These are phyloP conservation scores for Ctenodactylus gundi DNA, from an alignment of 2,113 vertebrate genomes.

Conservation along the genomic window DNA sequence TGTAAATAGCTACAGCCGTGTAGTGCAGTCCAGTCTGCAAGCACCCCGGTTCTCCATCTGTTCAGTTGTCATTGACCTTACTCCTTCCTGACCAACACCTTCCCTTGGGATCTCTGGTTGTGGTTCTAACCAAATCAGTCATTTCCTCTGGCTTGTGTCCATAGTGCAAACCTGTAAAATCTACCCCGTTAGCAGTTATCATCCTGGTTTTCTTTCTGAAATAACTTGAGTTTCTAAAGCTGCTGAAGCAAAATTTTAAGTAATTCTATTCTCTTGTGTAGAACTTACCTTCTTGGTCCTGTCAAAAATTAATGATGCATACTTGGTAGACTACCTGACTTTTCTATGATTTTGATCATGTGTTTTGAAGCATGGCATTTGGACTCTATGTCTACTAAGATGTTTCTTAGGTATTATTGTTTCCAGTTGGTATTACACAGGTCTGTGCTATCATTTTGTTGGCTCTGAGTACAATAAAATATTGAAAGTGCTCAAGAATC, in stretches of 20 bases:
- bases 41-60: neutral
- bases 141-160: neutral
- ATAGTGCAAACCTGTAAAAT: neutral
- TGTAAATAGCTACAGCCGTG: neutral
- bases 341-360: conserved; percentile 15
- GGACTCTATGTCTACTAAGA: neutral
- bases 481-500: neutral
- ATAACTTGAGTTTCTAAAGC: neutral
- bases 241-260: neutral
- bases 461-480: neutral
- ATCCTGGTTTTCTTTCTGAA: neutral
- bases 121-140: neutral
- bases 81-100: neutral
- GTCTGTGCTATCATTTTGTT: neutral
- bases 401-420: neutral
- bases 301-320: neutral
- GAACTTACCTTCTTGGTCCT: neutral
- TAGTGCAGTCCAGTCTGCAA: too few species aligned
- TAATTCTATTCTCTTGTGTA: neutral
- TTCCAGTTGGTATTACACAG: neutral
- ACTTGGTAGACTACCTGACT: neutral
- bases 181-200: neutral
- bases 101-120: neutral
- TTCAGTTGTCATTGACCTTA: neutral
- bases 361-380: neutral